phyloP scores from a whole-genome alignment of 2,113 vertebrate genomes.

The Empidonax alnorum region DNA sequence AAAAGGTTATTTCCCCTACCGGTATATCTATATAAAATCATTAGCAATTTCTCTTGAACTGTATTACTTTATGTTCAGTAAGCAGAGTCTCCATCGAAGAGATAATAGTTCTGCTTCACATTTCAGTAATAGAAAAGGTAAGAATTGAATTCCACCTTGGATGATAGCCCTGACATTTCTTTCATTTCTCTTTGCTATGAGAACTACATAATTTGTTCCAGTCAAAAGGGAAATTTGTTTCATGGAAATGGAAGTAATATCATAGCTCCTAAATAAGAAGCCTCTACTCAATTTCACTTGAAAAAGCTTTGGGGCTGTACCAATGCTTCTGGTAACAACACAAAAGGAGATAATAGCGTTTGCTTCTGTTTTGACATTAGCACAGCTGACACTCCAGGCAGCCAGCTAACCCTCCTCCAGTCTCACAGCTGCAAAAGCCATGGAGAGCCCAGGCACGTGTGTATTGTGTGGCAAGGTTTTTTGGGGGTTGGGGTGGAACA shows the following conservation, averaged over 20 bases:
- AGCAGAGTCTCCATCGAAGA: background rate
- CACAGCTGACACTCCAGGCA: background rate
- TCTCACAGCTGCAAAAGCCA: background rate
- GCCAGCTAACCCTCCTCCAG: background rate
- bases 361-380: background rate
- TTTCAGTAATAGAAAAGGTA: constrained; percentile 30
- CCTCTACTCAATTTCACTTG: background rate
- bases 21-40: background rate
- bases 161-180: background rate
- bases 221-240: constrained; percentile 28
- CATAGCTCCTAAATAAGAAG: background rate
- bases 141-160: background rate
- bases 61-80: background rate
- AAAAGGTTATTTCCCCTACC: background rate
- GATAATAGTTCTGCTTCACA: background rate
- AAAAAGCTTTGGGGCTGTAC: background rate
- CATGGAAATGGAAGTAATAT: background rate
- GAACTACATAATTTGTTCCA: background rate
- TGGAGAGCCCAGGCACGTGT: background rate
- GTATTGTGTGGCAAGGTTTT: background rate
- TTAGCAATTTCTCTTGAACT: background rate
- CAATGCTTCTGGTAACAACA: background rate
- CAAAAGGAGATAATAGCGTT: background rate
- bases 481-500: background rate
- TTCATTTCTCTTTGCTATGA: background rate